Percentiles rank a stretch among this genome's conserved stretches.
Conservation (phyloP, 2,797 vertebrate species). For the Thunnus albacares region DNA sequence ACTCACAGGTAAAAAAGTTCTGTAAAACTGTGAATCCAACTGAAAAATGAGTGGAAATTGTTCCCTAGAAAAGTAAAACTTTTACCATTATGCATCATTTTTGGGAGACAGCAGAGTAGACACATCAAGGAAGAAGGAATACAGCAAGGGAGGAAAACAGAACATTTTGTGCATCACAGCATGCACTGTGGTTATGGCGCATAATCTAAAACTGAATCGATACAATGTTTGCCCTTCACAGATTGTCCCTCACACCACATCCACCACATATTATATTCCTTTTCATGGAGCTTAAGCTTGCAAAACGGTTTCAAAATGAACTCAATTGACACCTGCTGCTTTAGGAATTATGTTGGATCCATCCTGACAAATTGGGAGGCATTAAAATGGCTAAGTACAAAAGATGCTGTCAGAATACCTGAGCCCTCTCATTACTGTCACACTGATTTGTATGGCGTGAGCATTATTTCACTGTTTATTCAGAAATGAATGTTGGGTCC, state of each 20-base stretch:
- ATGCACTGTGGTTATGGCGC: slow-evolving; percentile 3
- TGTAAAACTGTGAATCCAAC: background rate
- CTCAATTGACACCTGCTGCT: slow-evolving; percentile 36
- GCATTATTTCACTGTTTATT: slow-evolving; percentile 32
- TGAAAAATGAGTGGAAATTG: background rate
- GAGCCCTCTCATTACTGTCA: slow-evolving; percentile 32
- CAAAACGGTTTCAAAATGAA: slow-evolving; percentile 3
- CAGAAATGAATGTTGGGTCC: slow-evolving; percentile 12
- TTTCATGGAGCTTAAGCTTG: slow-evolving; percentile 18
- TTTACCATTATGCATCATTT: slow-evolving; percentile 8
- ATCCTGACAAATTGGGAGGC: slow-evolving; percentile 29
- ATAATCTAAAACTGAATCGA: slow-evolving; percentile 31
- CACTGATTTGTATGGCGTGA: slow-evolving; percentile 25
- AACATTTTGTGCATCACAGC: slow-evolving; percentile 6
- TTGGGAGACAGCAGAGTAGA: slow-evolving; percentile 2
- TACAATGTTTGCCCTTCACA: slow-evolving; percentile 35
- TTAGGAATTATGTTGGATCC: slow-evolving; percentile 33
- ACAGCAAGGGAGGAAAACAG: background rate
- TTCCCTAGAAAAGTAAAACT: slow-evolving; percentile 11
- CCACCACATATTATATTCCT: slow-evolving; percentile 4
- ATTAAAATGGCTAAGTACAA: slow-evolving; percentile 18
- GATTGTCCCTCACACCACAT: slow-evolving; percentile 15
- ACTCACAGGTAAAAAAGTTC: background rate
- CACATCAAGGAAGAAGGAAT: background rate
- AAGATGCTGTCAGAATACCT: slow-evolving; percentile 33